A percentile compares a stretch with the other conserved stretches of the same genome.
These are phyloP conservation scores for Gymnobelideus leadbeateri DNA, from an alignment of 2,113 vertebrate species.

Conservation along the genomic window DNA sequence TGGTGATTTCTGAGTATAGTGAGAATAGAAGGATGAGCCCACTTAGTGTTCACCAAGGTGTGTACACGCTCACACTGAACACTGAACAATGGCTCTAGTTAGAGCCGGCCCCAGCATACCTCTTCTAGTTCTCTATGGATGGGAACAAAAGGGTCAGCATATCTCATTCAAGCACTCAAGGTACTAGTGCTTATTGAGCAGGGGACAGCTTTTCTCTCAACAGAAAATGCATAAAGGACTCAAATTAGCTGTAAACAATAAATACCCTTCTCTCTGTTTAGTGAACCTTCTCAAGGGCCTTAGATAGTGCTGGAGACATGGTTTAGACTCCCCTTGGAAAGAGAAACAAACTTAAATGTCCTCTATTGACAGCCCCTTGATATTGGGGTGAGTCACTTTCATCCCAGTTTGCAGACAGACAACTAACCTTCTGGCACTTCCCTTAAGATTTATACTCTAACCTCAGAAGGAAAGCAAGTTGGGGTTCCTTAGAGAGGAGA, in stretches of 20 bases:
- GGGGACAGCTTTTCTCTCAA: not conserved
- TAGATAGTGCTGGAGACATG: not conserved
- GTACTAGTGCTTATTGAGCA: not conserved
- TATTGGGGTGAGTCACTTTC: not conserved
- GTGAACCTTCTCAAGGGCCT: not conserved
- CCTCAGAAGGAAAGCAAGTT: not conserved
- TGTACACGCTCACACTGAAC: not conserved
- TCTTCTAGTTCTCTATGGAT: not conserved
- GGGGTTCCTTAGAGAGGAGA: not conserved
- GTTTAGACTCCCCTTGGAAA: not conserved
- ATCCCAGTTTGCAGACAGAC: not conserved
- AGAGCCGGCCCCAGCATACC: not conserved
- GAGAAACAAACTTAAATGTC: not conserved
- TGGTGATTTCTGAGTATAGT: not conserved
- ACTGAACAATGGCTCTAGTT: not conserved
- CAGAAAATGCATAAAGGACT: not conserved
- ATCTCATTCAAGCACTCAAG: not conserved
- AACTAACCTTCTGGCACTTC: not conserved
- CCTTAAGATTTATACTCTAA: not conserved
- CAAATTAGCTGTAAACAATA: not conserved
- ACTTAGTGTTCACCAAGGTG: not conserved
- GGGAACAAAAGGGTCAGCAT: not conserved
- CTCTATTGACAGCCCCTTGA: not conserved
- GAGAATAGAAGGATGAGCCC: not conserved
- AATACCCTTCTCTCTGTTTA: not conserved